A percentile compares a stretch with the other conserved stretches of the same genome.
phyloP scores from a whole-genome alignment of 2,113 vertebrate species.

The Spilogale gracilis region DNA sequence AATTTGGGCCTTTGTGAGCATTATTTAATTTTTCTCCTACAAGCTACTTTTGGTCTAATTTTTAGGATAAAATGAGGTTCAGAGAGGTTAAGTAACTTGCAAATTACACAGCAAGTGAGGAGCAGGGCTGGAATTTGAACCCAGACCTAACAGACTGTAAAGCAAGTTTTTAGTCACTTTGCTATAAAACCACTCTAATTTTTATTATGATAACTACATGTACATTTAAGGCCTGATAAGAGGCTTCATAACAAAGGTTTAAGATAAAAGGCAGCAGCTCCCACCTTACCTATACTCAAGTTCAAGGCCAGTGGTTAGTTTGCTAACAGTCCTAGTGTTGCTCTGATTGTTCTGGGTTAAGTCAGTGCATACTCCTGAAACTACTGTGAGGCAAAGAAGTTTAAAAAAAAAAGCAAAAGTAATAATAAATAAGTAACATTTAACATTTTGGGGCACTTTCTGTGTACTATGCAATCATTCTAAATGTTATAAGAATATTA shows the following conservation, averaged over 20 bases:
- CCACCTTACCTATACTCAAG: not conserved
- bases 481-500: not conserved
- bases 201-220: not conserved
- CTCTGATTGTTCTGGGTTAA: not conserved
- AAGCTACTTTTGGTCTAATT: not conserved
- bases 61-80: not conserved
- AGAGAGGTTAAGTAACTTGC: not conserved
- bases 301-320: constrained; percentile 25
- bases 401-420: not conserved
- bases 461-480: not conserved
- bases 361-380: not conserved
- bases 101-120: not conserved
- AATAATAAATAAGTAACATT: not conserved
- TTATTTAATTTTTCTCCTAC: not conserved
- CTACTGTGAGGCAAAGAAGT: not conserved
- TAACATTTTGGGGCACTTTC: not conserved
- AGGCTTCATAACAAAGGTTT: too few species aligned
- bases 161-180: not conserved
- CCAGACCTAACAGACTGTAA: not conserved
- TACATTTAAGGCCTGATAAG: too few species aligned
- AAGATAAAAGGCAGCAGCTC: not conserved
- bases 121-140: not conserved
- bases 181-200: not conserved
- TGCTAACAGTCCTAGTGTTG: not conserved
- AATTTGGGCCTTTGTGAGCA: not conserved